Evolutionary conservation across 2,797 vertebrate genomes (phyloP), one percentile per base, ranked within the genome.

Genomic region (Diglossa cyanea): DNA sequence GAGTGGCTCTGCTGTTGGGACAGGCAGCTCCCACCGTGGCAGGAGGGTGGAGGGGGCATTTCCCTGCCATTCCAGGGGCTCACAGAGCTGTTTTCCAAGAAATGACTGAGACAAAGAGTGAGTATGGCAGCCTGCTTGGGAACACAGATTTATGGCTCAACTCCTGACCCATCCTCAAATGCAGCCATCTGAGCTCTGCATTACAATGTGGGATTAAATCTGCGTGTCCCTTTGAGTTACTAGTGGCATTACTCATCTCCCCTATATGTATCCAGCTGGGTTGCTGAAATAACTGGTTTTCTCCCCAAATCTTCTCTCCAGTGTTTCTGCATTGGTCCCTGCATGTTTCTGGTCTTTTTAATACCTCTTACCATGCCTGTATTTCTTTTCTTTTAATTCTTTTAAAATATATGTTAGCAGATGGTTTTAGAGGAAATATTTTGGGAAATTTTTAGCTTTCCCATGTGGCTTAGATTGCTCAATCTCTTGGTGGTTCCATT

Each of bases 131-230:
- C 39, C 83, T 86, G 86, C 72, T 70, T 21, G 8, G 24, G 78
- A 81, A 18, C 67, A 47, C 10, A 62, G 39, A 93, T 88, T 92
- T 90, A 87, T 82, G 82, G 65, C 87, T 70, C 81, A 75, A 51
- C 83, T 97, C 78, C 78, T 92, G 95, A 90, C 84, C 92, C 73
- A 23, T 76, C 88, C 61, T 79, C 78, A 82, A 79, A 84, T 67
- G 84, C 75, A 86, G 79, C 58, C 0, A 0, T 61, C 72, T 5
- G 30, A 72, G 50, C 81, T 7, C 1, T 81, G 60, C 35, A 39
- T 92, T 94, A 30, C 55, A 86, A 68, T 54, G 37, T 14, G 60
- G 71, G 31, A 91, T 96, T 93, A 78, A 86, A 86, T 82, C 44
- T 81, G 42, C 0, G 0, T 40, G 71, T 86, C 67, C 19, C 44